These are phyloP conservation scores for Ptilodon capucinus DNA, from an alignment of 2,888 invertebrate species.

Conservation along the genomic window DNA sequence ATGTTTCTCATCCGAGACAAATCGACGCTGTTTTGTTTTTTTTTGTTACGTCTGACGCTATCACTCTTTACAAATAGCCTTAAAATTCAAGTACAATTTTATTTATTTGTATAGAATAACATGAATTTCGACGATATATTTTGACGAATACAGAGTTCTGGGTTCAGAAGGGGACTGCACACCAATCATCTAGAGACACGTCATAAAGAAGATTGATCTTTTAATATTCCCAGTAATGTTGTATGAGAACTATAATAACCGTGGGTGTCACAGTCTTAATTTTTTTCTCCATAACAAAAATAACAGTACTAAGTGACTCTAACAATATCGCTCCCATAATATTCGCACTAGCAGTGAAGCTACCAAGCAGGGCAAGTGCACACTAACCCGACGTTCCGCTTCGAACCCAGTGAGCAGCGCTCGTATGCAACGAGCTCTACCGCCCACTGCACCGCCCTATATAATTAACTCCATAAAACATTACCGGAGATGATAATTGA, in stretches of 20 bases:
- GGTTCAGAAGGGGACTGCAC: too few relatives aligned
- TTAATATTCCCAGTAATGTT: too few relatives aligned
- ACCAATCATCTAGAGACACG: too few relatives aligned
- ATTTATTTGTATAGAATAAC: background rate
- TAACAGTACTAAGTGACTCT: background rate
- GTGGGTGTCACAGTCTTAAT: background rate
- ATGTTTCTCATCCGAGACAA: slow-evolving; percentile 67
- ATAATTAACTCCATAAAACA: slow-evolving; percentile 9
- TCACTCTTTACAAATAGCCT: slow-evolving; percentile 33
- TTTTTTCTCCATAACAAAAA: background rate
- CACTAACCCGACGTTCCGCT: slow-evolving; percentile 33
- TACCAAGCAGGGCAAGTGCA: background rate
- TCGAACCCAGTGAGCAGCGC: slow-evolving; percentile 40
- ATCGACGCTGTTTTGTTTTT: slow-evolving; percentile 56
- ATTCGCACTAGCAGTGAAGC: slow-evolving; percentile 1
- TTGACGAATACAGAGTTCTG: too few relatives aligned
- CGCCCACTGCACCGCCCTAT: background rate
- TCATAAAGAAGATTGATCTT: too few relatives aligned
- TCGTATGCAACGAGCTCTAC: slow-evolving; percentile 46
- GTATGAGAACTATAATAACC: too few relatives aligned
- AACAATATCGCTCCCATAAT: slow-evolving; percentile 4
- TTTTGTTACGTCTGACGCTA: slow-evolving; percentile 55
- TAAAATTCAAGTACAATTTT: slow-evolving; percentile 4
- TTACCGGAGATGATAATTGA: slow-evolving; percentile 26
- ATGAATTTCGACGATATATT: too few relatives aligned